Percentiles rank a stretch among this genome's conserved stretches.
These are phyloP conservation scores for Alligator mississippiensis DNA, from an alignment of 2,113 vertebrate species.

Conservation along the genomic window DNA sequence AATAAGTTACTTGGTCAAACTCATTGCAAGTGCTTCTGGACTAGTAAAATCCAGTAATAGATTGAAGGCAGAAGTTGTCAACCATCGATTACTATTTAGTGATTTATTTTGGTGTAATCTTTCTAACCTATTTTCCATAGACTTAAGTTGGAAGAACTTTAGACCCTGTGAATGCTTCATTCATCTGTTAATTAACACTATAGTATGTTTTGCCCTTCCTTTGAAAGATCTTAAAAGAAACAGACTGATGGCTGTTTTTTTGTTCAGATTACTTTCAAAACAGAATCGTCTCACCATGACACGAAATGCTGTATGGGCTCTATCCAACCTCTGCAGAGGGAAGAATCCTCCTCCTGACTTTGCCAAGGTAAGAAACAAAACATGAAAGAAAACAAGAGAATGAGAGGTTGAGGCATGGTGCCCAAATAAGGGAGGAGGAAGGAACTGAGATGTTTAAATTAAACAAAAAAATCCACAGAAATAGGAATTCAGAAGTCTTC, in stretches of 20 bases:
- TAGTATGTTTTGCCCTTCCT: background rate
- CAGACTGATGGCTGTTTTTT: background rate
- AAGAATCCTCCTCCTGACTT: conserved; percentile 99
- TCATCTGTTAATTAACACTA: background rate
- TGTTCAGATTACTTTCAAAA: conserved; percentile 92
- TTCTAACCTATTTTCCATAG: accelerated
- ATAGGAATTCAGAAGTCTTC: background rate
- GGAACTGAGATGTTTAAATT: background rate
- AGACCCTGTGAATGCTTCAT: background rate
- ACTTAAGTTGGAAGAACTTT: background rate
- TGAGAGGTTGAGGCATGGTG: background rate
- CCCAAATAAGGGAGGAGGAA: background rate
- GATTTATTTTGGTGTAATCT: background rate
- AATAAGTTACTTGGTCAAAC: background rate
- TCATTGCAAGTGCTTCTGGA: background rate
- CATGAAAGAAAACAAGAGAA: conserved; percentile 1
- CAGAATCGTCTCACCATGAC: conserved; percentile 98
- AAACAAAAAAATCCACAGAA: background rate
- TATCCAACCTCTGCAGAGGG: conserved; percentile 97
- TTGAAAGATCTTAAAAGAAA: background rate
- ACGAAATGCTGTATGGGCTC: conserved; percentile 96
- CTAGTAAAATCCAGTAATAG: background rate
- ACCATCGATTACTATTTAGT: background rate
- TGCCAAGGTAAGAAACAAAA: conserved; percentile 83
- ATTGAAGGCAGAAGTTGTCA: background rate